A percentile compares a stretch with the other conserved stretches of the same genome.
phyloP scores from a whole-genome alignment of 2,113 vertebrate species.

The Talpa occidentalis region DNA sequence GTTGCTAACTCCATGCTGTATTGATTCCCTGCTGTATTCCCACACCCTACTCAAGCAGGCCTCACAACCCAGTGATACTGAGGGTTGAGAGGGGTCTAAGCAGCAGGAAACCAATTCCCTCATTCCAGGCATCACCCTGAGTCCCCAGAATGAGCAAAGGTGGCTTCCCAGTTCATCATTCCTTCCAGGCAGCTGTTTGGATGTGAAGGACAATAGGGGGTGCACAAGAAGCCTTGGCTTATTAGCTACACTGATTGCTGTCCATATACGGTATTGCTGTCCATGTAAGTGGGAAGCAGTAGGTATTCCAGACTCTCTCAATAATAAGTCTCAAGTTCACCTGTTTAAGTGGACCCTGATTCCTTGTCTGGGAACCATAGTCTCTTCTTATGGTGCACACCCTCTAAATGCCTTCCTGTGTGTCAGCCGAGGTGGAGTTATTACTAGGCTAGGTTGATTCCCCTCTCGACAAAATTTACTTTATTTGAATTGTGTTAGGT shows the following conservation, averaged over 20 bases:
- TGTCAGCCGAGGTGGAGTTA: neutral
- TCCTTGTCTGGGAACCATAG: neutral
- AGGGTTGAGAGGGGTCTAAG: neutral
- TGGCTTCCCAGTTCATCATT: neutral
- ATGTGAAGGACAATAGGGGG: neutral
- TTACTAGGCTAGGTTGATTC: neutral
- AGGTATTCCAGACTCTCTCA: neutral
- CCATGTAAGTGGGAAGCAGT: neutral
- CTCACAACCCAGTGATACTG: neutral
- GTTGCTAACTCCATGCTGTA: neutral
- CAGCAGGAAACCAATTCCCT: neutral
- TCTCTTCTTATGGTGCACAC: neutral
- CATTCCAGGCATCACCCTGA: neutral
- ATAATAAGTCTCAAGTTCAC: neutral
- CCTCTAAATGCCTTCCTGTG: neutral
- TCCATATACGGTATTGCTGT: too few species aligned
- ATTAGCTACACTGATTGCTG: neutral
- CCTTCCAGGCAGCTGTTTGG: neutral
- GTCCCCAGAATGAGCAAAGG: neutral
- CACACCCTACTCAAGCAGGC: accelerated
- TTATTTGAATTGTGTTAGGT: slow-evolving; percentile 26
- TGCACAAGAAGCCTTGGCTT: neutral
- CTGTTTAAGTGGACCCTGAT: too few species aligned
- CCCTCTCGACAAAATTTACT: neutral
- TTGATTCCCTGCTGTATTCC: neutral